These are phyloP conservation scores for Vidua macroura DNA, from an alignment of 2,113 vertebrate species.

Conservation along the genomic window DNA sequence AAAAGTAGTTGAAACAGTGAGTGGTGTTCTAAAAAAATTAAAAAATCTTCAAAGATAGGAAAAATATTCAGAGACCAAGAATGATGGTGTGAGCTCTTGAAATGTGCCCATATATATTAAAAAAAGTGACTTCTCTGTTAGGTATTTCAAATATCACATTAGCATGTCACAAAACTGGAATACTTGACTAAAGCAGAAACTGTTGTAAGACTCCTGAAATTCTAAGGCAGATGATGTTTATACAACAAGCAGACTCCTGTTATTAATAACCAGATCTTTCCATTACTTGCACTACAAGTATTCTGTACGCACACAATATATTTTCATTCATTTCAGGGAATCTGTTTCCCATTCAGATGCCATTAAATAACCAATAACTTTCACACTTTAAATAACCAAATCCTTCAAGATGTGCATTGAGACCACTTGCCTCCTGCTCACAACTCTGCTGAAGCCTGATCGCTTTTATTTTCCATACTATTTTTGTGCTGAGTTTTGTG, in stretches of 20 bases:
- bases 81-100: neutral
- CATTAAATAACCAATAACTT: constrained; percentile 57
- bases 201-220: constrained; percentile 30
- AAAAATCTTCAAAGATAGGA: constrained; percentile 18
- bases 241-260: constrained; percentile 38
- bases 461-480: neutral
- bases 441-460: neutral
- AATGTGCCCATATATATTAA: neutral
- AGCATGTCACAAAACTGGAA: constrained; percentile 21
- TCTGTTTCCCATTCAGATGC: constrained; percentile 52
- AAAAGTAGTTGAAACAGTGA: constrained; percentile 4
- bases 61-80: constrained; percentile 41
- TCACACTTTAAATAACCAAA: constrained; percentile 54
- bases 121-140: neutral
- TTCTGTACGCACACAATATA: neutral
- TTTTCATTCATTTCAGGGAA: constrained; percentile 18
- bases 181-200: constrained; percentile 24
- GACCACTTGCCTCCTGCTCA: constrained; percentile 10
- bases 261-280: constrained; percentile 64
- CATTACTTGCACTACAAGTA: constrained; percentile 59
- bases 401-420: constrained; percentile 46
- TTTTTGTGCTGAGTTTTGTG: neutral
- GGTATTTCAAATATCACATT: neutral
- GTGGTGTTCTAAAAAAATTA: neutral
- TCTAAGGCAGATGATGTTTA: constrained; percentile 38